Evolutionary conservation across 2,888 invertebrate genomes (phyloP), one percentile per base, ranked within the genome.

Genomic region (Anarsia innoxiella): DNA sequence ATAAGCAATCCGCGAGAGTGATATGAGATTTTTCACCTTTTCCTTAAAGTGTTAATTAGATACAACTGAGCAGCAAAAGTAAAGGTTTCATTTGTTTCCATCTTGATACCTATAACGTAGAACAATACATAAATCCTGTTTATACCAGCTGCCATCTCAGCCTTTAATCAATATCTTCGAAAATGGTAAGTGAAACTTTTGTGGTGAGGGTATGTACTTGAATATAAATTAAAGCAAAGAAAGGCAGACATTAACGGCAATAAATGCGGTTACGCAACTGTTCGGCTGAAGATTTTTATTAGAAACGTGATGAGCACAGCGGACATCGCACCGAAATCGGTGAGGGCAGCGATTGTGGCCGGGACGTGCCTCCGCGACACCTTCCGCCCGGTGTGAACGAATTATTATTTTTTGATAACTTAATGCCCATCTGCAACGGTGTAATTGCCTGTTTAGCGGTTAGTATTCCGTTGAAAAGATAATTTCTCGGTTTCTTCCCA

Each of bases 401-500:
- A 74, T 71, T 35, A 74, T 74, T 73, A 75, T 66, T 60, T 77
- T 82, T 75, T 69, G 82, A 83, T 80, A 80, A 77, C 78, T 79
- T 70, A 78, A 82, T 79, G 74, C 71, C 66, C 69, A 73, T 71
- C 70, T 65, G 79, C 75, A 76, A 77, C 77, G 67, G 66, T 80
- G 76, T 84, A 83, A 83, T 83, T 80, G 80, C 69, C 66, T 60
- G 67, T 76, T 80, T 79, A 77, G 83, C 75, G 83, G 83, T 83
- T 80, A 70, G 58, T 76, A 71, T 66, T 71, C 67, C 70, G 59
- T 55, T 66, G 66, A 73, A 76, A 74, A 73, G 69, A 79, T 82
- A 80, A 82, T 83, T 82, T 79, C 77, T 78, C 77, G 79, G 72
- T 74, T 61, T 77, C 71, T 77, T 76, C 76, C 75, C 75, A 77